Evolutionary conservation across 2,797 vertebrate genomes (phyloP), one percentile per base, ranked within the genome.

Genomic region (Gambusia yucatana): DNA sequence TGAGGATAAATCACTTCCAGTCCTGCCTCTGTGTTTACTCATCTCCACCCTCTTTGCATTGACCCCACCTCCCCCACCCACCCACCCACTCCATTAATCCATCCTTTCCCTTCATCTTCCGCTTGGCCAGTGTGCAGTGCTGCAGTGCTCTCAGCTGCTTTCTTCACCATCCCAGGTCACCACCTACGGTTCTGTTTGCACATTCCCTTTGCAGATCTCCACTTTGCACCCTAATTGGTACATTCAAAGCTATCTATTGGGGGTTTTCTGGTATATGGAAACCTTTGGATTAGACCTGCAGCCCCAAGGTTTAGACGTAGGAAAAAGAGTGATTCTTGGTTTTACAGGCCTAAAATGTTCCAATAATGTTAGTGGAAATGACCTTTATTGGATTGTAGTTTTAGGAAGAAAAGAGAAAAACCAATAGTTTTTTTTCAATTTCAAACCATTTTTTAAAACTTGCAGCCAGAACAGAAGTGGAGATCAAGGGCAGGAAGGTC

Each of bases 81-180:
- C 59, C 65, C 82, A 50, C 81, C 87, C 69, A 50, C 28, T 77
- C 77, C 82, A 73, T 86, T 79, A 46, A 79, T 72, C 88, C 76
- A 17, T n/a, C 52, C 75, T 73, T 36, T 46, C 20, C 82, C 73
- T 69, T 75, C 5, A 6, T 70, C 75, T 82, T 73, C 79, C 75
- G 93, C 92, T 94, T 93, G 87, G 91, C 91, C 87, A 28, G 93
- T 89, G 91, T 96, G 95, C 93, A 81, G 93, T 94, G 93, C 84
- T 95, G 93, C 91, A 78, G 89, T 93, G 94, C 91, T 93, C 86
- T 89, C 87, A 89, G 84, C 82, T 78, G 75, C 89, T 90, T 50
- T 72, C 89, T 80, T 63, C 85, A 77, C 82, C 83, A 65, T 77
- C 87, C 80, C 76, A 63, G 80, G 82, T 82, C 90, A 78, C 79